Conservation (phyloP, 35 echinoderm and acorn worm genomes). For the Lytechinus variegatus region DNA sequence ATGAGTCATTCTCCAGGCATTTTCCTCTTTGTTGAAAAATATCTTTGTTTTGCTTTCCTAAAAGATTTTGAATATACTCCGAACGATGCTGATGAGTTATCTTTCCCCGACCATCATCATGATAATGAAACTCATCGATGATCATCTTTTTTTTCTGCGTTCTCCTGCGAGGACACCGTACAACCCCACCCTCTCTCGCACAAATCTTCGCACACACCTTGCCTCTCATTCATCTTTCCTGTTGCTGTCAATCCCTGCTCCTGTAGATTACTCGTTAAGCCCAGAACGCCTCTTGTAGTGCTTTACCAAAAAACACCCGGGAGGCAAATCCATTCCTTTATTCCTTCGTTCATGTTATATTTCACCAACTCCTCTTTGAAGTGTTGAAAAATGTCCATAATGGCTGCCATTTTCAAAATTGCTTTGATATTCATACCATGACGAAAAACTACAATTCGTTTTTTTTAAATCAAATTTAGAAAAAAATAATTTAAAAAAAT, state of each 20-base stretch:
- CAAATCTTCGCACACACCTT: constrained; percentile 21
- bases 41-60: neutral
- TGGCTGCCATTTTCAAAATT: neutral
- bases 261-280: constrained; percentile 45
- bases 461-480: too few relatives aligned
- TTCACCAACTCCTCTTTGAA: neutral
- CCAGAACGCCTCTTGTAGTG: constrained; percentile 39
- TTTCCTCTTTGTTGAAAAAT: neutral
- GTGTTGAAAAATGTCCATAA: neutral
- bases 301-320: constrained; percentile 47
- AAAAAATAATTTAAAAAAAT: too few relatives aligned
- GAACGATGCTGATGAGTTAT: neutral
- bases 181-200: neutral
- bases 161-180: neutral
- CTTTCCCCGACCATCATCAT: neutral
- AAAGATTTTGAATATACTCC: neutral
- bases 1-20: neutral
- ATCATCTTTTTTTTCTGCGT: neutral
- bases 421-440: too few relatives aligned
- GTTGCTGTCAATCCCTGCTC: constrained; percentile 45
- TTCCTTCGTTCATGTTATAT: neutral
- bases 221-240: constrained; percentile 44
- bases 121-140: neutral
- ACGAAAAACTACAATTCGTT: too few relatives aligned
- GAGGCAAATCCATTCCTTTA: neutral